Percentiles rank a stretch among this genome's conserved stretches.
Conservation (phyloP, 2,888 invertebrate genomes). For the Conchocele bisecta region DNA sequence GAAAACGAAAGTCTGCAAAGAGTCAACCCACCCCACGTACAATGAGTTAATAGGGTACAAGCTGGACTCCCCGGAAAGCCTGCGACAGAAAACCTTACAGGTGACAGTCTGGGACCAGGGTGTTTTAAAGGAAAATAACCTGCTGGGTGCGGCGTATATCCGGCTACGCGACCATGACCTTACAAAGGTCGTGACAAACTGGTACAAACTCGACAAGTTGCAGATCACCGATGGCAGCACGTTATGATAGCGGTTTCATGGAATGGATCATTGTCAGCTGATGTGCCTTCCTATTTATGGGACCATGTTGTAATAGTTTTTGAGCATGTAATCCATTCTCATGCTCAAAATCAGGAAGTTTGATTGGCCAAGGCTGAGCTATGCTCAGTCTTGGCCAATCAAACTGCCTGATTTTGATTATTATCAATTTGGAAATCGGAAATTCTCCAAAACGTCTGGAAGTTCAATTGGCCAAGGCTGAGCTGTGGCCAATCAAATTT, state of each 20-base stretch:
- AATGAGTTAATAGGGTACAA: conserved; percentile 98
- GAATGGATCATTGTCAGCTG: too few species aligned
- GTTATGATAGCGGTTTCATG: conserved; percentile 38
- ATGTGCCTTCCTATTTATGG: too few species aligned
- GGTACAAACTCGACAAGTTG: conserved; percentile 87
- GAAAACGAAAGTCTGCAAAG: conserved; percentile 96
- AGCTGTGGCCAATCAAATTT: too few species aligned
- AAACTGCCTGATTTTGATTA: too few species aligned
- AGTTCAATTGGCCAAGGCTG: too few species aligned
- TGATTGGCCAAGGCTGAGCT: too few species aligned
- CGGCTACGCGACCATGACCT: conserved; percentile 89
- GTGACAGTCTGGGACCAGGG: conserved; percentile 98
- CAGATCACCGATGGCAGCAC: conserved; percentile 64
- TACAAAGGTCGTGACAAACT: conserved; percentile 90
- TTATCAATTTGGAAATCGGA: too few species aligned
- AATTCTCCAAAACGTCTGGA: too few species aligned
- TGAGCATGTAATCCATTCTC: too few species aligned
- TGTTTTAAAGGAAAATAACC: conserved; percentile 95
- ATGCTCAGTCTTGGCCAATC: too few species aligned
- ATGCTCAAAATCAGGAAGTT: too few species aligned
- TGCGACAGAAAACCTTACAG: conserved; percentile 90
- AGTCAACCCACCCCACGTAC: conserved; percentile 97
- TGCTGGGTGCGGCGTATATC: conserved; percentile 95
- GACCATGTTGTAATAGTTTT: too few species aligned
- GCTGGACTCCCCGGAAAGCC: conserved; percentile 89